phyloP scores from a whole-genome alignment of 1,140 invertebrate genomes.

The Heterodera carotae region DNA sequence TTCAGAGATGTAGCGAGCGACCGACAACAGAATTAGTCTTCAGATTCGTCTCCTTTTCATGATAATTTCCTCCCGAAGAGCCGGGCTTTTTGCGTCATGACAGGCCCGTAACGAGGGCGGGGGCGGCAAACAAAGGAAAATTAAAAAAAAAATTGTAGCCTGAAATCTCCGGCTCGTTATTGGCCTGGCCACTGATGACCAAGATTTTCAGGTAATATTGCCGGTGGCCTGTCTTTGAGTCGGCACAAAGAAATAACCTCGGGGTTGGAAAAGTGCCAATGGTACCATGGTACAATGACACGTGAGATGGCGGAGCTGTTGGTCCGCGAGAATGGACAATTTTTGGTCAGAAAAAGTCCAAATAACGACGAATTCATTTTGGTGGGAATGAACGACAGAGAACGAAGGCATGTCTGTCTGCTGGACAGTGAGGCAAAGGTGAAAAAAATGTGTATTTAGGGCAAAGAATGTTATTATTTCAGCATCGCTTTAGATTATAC shows the following conservation, averaged over 20 bases:
- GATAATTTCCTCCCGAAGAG: too few relatives aligned
- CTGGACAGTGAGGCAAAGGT: constrained; percentile 37
- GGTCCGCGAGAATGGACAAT: constrained; percentile 36
- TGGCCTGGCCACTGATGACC: too few relatives aligned
- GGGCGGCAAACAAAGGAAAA: background rate
- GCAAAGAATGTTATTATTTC: too few relatives aligned
- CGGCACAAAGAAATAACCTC: constrained; percentile 14
- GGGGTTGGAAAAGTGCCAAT: constrained; percentile 20
- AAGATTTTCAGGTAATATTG: constrained; percentile 16
- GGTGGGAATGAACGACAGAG: constrained; percentile 32
- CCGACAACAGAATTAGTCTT: too few relatives aligned
- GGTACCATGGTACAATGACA: constrained; percentile 36
- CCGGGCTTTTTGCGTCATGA: too few relatives aligned
- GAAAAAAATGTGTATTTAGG: too few relatives aligned
- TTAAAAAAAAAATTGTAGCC: too few relatives aligned
- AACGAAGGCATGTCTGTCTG: constrained; percentile 40
- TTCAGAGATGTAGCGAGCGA: too few relatives aligned
- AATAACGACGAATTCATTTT: constrained; percentile 43
- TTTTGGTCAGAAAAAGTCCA: constrained; percentile 40
- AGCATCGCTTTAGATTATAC: too few relatives aligned
- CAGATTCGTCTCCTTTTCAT: too few relatives aligned
- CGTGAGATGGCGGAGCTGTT: constrained; percentile 29
- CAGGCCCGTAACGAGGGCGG: too few relatives aligned
- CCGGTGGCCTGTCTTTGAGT: background rate
- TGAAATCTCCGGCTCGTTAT: too few relatives aligned